These are phyloP conservation scores for Brachycybe producta DNA, from an alignment of 2,888 invertebrate species.

Conservation along the genomic window DNA sequence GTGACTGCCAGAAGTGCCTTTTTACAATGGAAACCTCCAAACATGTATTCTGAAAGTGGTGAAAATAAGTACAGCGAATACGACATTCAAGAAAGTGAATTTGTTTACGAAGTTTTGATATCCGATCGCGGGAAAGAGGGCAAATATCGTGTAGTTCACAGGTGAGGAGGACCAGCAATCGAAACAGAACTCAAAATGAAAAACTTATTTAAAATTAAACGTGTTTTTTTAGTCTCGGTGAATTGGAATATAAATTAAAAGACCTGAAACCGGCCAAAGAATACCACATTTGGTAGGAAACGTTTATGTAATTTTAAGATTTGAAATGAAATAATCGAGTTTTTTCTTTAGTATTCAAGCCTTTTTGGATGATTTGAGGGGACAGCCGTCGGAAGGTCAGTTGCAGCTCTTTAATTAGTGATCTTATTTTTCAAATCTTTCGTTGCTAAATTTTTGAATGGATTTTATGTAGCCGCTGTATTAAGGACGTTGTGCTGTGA, in stretches of 20 bases:
- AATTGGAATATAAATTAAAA: conserved; percentile 34
- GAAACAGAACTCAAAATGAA: neutral
- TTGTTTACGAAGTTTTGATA: conserved; percentile 67
- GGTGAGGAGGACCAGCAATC: conserved; percentile 38
- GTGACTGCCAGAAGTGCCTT: conserved; percentile 71
- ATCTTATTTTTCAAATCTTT: neutral
- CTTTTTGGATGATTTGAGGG: conserved; percentile 57
- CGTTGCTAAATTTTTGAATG: conserved; percentile 9
- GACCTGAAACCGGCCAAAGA: conserved; percentile 78
- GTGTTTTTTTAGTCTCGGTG: conserved; percentile 5
- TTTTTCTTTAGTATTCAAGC: conserved; percentile 43
- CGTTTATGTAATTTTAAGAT: conserved; percentile 2
- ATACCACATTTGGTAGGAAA: conserved; percentile 55
- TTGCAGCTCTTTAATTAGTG: neutral
- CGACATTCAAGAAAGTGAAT: conserved; percentile 47
- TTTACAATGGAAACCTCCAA: conserved; percentile 64
- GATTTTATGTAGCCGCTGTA: conserved; percentile 43
- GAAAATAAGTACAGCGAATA: conserved; percentile 41
- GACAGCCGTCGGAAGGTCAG: conserved; percentile 51
- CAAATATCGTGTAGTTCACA: conserved; percentile 72
- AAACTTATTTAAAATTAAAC: neutral
- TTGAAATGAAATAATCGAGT: neutral
- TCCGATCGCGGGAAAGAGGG: conserved; percentile 60
- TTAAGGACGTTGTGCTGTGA: conserved; percentile 70
- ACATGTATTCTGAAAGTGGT: conserved; percentile 38